Evolutionary conservation across 2,888 invertebrate genomes (phyloP), one percentile per base, ranked within the genome.

Genomic region (Thelaira solivaga): DNA sequence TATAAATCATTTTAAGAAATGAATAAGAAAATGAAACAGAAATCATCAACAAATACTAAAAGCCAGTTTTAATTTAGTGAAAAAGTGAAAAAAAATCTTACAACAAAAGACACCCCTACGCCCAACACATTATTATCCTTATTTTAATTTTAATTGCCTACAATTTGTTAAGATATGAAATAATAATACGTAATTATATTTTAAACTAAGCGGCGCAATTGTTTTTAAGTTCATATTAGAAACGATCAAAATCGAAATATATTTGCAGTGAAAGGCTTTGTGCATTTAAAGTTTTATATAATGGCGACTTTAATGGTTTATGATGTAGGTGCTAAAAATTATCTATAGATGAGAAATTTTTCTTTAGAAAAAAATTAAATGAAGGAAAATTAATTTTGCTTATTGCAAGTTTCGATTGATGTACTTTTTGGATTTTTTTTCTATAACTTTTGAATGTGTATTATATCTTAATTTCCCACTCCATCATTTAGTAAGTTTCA

Each of bases 141-240:
- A 53, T 39, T 69, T n/a, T 41, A 59, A 47, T 65, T 51, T 61
- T 34, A 49, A 61, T 47, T 72, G 64, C 53, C 51, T 47, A 69
- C 41, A 67, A 65, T 22, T 45, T 47, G 59, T 71, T 47, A 65
- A 73, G 47, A 55, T 41, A 41, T 49, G 29, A 39, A 61, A 65
- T 71, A 68, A 68, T 71, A 41, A 69, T 59, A 71, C 49, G 45
- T 53, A 64, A 57, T 65, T 61, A 69, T 69, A 59, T 78, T 74
- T 69, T 69, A 62, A 74, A 64, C 39, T 74, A 73, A 77, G 68
- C 34, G 31, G 22, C 18, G 47, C 64, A 68, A 49, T 65, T 68
- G 41, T 73, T 45, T 62, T 72, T 53, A 68, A 57, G 68, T 51
- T 51, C 11, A 39, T 78, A 53, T 51, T 67, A 57, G 26, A 39